Conservation (phyloP, 1,140 invertebrate species). For the Drosophila serrata region DNA sequence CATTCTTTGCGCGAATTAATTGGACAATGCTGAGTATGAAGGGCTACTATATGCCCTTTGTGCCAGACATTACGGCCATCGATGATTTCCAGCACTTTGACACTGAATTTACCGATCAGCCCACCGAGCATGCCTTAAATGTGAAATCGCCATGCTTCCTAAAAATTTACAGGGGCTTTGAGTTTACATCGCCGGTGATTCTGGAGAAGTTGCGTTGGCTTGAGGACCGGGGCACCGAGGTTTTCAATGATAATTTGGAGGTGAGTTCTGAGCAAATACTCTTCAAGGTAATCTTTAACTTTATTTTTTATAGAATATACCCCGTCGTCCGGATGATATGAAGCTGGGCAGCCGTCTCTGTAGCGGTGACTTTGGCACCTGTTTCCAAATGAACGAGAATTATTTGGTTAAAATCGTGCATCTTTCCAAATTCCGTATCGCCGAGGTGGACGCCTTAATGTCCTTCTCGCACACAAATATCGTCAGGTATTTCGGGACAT, state of each 20-base stretch:
- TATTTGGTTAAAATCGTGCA: neutral
- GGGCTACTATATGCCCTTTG: neutral
- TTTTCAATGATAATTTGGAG: neutral
- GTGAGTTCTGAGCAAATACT: neutral
- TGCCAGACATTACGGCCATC: neutral
- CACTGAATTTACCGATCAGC: neutral
- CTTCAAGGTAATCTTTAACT: neutral
- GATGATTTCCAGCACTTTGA: neutral
- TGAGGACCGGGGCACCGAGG: accelerated
- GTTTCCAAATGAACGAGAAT: neutral
- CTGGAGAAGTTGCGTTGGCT: neutral
- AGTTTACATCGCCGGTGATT: neutral
- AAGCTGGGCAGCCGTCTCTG: neutral
- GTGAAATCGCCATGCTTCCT: accelerated
- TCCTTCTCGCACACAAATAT: neutral
- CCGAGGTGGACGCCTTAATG: neutral
- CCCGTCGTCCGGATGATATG: neutral
- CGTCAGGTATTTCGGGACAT: neutral
- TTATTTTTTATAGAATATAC: neutral
- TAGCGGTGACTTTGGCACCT: neutral
- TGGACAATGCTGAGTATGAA: neutral
- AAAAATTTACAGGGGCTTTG: neutral
- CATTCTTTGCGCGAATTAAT: neutral
- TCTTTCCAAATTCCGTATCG: neutral
- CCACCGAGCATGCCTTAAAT: neutral